Evolutionary conservation across 2,113 vertebrate genomes (phyloP).

Genomic region (Choloepus hoffmanni): DNA sequence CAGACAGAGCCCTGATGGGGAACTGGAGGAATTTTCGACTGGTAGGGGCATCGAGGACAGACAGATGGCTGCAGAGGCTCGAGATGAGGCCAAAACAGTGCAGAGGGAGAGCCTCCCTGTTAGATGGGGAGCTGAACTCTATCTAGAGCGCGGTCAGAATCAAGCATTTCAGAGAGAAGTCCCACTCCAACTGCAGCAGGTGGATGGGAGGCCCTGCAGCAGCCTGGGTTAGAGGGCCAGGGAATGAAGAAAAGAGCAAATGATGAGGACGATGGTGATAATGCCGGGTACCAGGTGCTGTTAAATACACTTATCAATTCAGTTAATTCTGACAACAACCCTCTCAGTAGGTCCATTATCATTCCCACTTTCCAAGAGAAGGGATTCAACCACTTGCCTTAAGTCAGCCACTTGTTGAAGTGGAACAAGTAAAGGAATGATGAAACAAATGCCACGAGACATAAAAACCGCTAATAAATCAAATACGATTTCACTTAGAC

Average conservation of each 20-base stretch:
- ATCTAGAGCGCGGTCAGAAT: accelerated
- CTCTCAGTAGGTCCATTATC: background rate
- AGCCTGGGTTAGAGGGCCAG: background rate
- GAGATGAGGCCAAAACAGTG: background rate
- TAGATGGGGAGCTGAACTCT: background rate
- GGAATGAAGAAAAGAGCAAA: background rate
- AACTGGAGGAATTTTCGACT: background rate
- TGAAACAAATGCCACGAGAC: background rate
- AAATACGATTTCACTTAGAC: background rate
- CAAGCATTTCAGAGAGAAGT: background rate
- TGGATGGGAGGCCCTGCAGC: background rate
- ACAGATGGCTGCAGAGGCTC: background rate
- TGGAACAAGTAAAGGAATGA: background rate
- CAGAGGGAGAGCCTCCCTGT: background rate
- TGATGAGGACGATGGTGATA: accelerated
- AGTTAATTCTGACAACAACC: background rate
- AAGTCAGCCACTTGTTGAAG: background rate
- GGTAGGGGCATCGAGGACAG: background rate
- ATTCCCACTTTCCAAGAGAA: background rate
- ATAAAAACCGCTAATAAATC: background rate
- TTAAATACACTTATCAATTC: background rate
- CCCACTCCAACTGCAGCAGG: background rate
- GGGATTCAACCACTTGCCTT: background rate
- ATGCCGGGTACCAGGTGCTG: background rate
- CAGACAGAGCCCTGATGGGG: background rate